A percentile compares a stretch with the other conserved stretches of the same genome.
These are phyloP conservation scores for Caenorhabditis angaria DNA, from an alignment of 2,888 invertebrate genomes.

Conservation along the genomic window DNA sequence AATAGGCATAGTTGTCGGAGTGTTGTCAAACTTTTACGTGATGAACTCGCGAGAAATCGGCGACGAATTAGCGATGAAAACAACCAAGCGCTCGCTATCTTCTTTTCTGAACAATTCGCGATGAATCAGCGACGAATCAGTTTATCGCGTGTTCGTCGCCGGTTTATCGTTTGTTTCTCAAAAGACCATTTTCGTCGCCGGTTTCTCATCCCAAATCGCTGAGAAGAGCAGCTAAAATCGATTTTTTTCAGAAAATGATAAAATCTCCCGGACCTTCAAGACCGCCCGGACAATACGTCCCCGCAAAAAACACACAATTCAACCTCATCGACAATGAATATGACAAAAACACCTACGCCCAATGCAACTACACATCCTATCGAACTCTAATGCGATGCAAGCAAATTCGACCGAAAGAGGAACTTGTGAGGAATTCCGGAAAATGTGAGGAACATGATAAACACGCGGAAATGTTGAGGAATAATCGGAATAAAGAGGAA, in stretches of 20 bases:
- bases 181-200: neutral
- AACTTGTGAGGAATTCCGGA: slow-evolving; percentile 27
- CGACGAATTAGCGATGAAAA: no score
- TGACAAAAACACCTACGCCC: slow-evolving; percentile 45
- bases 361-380: slow-evolving; percentile 38
- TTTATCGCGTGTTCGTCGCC: no score
- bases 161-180: no score
- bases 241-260: neutral
- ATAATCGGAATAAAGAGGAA: slow-evolving; percentile 27
- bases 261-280: neutral
- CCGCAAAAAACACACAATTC: slow-evolving; percentile 16
- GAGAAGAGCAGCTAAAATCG: neutral
- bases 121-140: no score
- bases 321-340: slow-evolving; percentile 34
- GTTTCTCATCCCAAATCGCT: neutral
- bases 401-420: slow-evolving; percentile 44
- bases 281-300: slow-evolving; percentile 38
- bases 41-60: no score
- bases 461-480: slow-evolving; percentile 8
- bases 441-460: slow-evolving; percentile 38
- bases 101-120: no score
- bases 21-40: no score
- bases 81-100: no score
- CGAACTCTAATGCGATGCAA: slow-evolving; percentile 42
- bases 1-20: no score